Evolutionary conservation across 1,140 invertebrate species (phyloP).

Genomic region (Apis dorsata): DNA sequence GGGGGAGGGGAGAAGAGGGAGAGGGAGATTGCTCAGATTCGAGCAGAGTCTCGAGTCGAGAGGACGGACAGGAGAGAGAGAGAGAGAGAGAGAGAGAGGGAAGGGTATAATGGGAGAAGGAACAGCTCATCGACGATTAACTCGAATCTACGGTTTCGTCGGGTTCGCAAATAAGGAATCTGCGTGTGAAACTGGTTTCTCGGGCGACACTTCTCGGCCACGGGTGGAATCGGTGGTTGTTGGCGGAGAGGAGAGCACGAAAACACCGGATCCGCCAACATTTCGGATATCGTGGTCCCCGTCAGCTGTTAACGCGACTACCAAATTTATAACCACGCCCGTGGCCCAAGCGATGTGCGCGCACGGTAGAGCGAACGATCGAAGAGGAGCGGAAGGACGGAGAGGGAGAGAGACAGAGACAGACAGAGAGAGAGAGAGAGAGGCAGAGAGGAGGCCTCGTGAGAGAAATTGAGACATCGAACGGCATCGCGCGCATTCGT

Average conservation of each 20-base stretch:
- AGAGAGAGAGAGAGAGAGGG: slow-evolving; percentile 50
- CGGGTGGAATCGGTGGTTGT: slow-evolving; percentile 48
- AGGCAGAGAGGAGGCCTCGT: too few species aligned
- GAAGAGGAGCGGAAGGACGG: not conserved
- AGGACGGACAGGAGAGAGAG: slow-evolving; percentile 18
- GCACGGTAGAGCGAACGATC: slow-evolving; percentile 36
- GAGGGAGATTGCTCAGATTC: too few species aligned
- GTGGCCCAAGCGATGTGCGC: slow-evolving; percentile 7
- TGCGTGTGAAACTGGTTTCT: slow-evolving; percentile 73
- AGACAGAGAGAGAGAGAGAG: too few species aligned
- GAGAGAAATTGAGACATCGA: too few species aligned
- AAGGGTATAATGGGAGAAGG: slow-evolving; percentile 53
- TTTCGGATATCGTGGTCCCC: slow-evolving; percentile 74
- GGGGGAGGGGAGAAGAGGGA: not conserved
- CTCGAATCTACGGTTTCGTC: slow-evolving; percentile 75
- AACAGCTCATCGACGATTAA: slow-evolving; percentile 75
- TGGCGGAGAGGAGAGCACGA: slow-evolving; percentile 53
- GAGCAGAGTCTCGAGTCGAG: not conserved
- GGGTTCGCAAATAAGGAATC: slow-evolving; percentile 74
- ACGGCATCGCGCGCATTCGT: not conserved
- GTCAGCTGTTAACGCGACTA: slow-evolving; percentile 72
- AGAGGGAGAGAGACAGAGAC: too few species aligned
- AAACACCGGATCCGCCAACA: slow-evolving; percentile 67
- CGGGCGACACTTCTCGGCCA: slow-evolving; percentile 51
- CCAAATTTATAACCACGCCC: slow-evolving; percentile 71